These are phyloP conservation scores for Drosophila histrio DNA, from an alignment of 2,888 invertebrate genomes.

Conservation along the genomic window DNA sequence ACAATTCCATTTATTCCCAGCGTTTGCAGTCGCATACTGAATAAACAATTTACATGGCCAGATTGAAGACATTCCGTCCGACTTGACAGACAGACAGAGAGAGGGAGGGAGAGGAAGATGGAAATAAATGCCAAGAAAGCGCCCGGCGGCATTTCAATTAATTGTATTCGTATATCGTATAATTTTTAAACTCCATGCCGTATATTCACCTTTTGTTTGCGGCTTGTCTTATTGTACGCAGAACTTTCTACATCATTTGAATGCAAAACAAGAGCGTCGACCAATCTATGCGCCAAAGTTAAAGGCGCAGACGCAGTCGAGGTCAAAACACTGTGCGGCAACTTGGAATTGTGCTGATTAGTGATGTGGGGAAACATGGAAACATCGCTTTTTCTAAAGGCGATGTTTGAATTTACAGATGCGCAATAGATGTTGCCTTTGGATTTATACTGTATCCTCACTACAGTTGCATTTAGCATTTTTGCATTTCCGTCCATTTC, in stretches of 20 bases:
- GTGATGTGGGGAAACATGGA: too few species aligned
- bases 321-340: conserved; percentile 24
- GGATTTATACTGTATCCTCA: too few species aligned
- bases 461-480: too few species aligned
- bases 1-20: conserved; percentile 34
- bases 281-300: not conserved
- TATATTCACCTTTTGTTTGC: conserved; percentile 22
- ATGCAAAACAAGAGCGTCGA: conserved; percentile 53
- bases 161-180: conserved; percentile 29
- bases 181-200: conserved; percentile 16
- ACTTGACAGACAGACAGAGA: not conserved
- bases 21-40: conserved; percentile 38
- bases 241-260: conserved; percentile 78
- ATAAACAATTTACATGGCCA: conserved; percentile 43
- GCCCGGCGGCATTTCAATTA: conserved; percentile 60
- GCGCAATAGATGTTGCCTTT: too few species aligned
- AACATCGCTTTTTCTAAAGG: too few species aligned
- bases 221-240: conserved; percentile 18
- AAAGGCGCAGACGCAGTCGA: conserved; percentile 21
- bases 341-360: not conserved
- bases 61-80: conserved; percentile 1
- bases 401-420: not conserved
- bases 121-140: conserved; percentile 48
- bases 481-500: too few species aligned
- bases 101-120: not conserved